A percentile compares a stretch with the other conserved stretches of the same genome.
These are phyloP conservation scores for Cerceris rybyensis DNA, from an alignment of 2,888 invertebrate species.

Conservation along the genomic window DNA sequence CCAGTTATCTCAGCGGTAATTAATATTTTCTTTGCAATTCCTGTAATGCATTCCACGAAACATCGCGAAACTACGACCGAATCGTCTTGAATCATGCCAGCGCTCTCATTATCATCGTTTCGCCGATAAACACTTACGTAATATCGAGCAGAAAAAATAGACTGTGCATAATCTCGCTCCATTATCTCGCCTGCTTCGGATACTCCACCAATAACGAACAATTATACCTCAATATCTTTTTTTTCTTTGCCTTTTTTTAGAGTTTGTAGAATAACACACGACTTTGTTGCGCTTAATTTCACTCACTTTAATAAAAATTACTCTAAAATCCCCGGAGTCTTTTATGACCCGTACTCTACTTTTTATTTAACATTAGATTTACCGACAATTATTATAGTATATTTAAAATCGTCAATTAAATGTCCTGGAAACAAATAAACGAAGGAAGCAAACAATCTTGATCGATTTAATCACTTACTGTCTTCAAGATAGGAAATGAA, in stretches of 20 bases:
- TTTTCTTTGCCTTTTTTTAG: background rate
- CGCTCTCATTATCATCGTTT: slow-evolving; percentile 16
- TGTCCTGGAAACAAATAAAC: too few species aligned
- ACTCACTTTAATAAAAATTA: too few species aligned
- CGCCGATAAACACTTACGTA: slow-evolving; percentile 35
- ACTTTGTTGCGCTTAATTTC: too few species aligned
- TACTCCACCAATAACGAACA: background rate
- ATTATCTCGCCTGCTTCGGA: background rate
- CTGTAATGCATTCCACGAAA: slow-evolving; percentile 4
- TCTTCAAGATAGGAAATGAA: too few species aligned
- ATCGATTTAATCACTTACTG: too few species aligned
- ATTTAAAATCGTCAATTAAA: too few species aligned
- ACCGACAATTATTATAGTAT: too few species aligned
- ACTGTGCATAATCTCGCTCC: background rate
- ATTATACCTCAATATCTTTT: background rate
- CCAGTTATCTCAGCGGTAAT: background rate
- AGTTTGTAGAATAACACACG: too few species aligned
- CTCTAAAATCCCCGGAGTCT: too few species aligned
- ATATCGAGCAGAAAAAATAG: slow-evolving; percentile 21
- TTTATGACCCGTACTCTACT: too few species aligned
- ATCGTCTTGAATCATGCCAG: slow-evolving; percentile 3
- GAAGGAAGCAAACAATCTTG: too few species aligned
- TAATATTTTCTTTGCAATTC: slow-evolving; percentile 33
- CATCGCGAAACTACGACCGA: slow-evolving; percentile 51
- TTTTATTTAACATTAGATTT: too few species aligned